Base-by-base conservation (phyloP, 1,140 invertebrate species). In the Hyposmocoma kahamanoa region DNA sequence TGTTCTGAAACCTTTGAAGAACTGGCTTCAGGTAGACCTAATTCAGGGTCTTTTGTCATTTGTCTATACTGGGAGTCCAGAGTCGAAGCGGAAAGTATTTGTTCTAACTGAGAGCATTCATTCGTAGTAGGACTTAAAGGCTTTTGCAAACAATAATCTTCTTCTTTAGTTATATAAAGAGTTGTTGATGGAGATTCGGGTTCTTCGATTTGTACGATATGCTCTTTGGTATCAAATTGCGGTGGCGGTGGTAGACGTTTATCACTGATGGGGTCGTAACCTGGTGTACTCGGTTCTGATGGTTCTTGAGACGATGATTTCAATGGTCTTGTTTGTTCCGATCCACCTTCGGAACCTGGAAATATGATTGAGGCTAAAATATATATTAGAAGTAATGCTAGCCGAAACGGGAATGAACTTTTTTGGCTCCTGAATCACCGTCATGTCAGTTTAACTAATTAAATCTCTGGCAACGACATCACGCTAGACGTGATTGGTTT, bases 131-230 rank as follows among this genome's bases (percentile, higher is more conserved):
- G 67, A 8, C 79, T 71, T 11, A 78, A 66, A 3, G 77, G 81
- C 60, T 78, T 79, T 42, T 80, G 73, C 15, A 80, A 48, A 13
- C 62, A 70, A 3, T 58, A 59, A 45, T 81, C 73, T 55, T 84
- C 78, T 49, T 79, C 75, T 53, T 79, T 67, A 1, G 76, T 82
- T 24, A 81, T 80, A 47, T 72, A 79, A 13, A 82, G 51, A 18
- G 60, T 72, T 48, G 67, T 79, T 1, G 70, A 70, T 38, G 72
- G 71, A 2, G 62, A 53, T 32, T 59, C 67, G 2, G 67, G 65
- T 55, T 72, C 63, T 36, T 82, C 79, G 57, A 82, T 82, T 56
- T 81, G 71, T 36, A 84, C 78, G 28, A 83, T 59, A 38, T 81
- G 71, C 20, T 80, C 71, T 51, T 70, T 73, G 3, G 55, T 47